Conservation (phyloP, 2,113 vertebrate species). For the Sporophila hypoxantha region DNA sequence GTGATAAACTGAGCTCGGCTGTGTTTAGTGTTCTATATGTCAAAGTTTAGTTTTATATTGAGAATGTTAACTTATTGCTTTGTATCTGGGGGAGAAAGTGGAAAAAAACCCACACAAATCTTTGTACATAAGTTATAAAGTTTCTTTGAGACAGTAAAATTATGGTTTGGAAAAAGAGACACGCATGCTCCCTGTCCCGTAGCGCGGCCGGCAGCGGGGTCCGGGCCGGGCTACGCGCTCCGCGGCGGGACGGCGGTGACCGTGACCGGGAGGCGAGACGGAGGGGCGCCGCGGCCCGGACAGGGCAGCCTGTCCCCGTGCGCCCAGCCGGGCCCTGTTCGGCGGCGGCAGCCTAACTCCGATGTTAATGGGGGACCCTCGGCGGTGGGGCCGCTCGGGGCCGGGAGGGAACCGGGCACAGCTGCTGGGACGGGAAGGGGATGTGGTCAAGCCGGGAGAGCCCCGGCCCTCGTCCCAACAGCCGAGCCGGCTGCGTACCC, state of each 20-base stretch:
- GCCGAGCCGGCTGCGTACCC: not conserved
- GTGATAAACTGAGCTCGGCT: conserved; percentile 81
- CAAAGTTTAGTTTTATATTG: conserved; percentile 97
- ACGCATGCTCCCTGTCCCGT: not conserved
- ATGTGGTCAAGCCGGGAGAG: not conserved
- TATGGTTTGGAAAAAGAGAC: conserved; percentile 85
- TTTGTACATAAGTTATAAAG: conserved; percentile 93
- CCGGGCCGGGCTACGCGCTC: not conserved
- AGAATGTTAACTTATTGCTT: conserved; percentile 97
- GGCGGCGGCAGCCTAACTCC: not conserved
- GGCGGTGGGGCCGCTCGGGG: too few relatives aligned
- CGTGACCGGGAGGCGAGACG: not conserved
- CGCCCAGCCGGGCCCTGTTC: too few relatives aligned
- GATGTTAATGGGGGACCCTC: too few relatives aligned
- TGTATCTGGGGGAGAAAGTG: conserved; percentile 71
- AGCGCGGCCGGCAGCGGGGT: not conserved
- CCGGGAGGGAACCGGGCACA: too few relatives aligned
- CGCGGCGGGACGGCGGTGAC: not conserved
- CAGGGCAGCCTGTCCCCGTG: not conserved
- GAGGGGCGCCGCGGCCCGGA: not conserved
- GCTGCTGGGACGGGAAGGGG: not conserved
- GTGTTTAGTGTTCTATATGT: conserved; percentile 92
- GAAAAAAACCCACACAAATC: conserved; percentile 44
- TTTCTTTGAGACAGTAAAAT: conserved; percentile 94
- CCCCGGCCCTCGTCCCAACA: too few relatives aligned